These are phyloP conservation scores for Lagopus leucura DNA, from an alignment of 2,113 vertebrate species.

Conservation along the genomic window DNA sequence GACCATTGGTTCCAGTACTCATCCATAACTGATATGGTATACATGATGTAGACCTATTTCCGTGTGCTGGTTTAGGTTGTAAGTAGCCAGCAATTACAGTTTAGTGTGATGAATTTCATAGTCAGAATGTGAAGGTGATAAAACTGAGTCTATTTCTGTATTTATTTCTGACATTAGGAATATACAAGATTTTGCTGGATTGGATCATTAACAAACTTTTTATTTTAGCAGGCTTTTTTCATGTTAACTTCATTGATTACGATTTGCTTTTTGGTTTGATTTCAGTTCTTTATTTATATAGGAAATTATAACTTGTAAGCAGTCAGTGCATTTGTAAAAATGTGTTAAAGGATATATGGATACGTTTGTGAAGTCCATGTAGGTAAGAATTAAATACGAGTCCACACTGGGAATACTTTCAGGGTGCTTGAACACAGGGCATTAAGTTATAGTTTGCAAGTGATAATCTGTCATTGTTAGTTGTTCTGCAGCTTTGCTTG, in stretches of 20 bases:
- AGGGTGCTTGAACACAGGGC: neutral
- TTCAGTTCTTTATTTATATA: neutral
- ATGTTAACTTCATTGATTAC: neutral
- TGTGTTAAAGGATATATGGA: neutral
- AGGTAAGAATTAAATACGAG: neutral
- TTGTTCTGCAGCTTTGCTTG: neutral
- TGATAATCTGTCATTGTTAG: accelerated
- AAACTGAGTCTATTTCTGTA: neutral
- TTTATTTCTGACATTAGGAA: neutral
- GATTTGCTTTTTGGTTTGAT: neutral
- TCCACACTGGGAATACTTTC: neutral
- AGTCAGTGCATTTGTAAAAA: neutral
- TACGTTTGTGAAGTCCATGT: neutral
- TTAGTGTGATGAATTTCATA: neutral
- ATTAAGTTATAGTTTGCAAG: neutral
- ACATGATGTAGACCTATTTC: neutral
- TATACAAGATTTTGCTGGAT: neutral
- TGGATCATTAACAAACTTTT: neutral
- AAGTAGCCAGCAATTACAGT: neutral
- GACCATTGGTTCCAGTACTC: neutral
- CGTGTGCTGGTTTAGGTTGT: neutral
- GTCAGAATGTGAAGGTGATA: neutral
- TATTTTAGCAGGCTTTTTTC: neutral
- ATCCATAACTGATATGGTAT: neutral
- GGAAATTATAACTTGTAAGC: neutral